Evolutionary conservation across 1,140 invertebrate species (phyloP), one percentile per base, ranked within the genome.

Genomic region (Danaus melanippus): DNA sequence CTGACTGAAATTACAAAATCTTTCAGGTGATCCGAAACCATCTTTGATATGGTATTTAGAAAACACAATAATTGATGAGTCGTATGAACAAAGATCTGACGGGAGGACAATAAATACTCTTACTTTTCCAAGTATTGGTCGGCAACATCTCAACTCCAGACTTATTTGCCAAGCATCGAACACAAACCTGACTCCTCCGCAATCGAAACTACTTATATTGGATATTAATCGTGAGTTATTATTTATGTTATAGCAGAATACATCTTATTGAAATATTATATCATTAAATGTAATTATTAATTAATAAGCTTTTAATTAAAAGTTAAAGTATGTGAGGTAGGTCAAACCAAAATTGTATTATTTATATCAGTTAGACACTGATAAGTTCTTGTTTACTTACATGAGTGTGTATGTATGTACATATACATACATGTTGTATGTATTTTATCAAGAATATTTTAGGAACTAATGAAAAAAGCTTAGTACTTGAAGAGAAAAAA

Each of bases 141-240:
- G 94, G 8, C 92, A 94, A 77, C 93, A 96, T 84, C 89, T 95
- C 43, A 92, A 94, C 70, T 89, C 92, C 41, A 86, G 92, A 59
- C 91, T 96, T 53, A 91, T 93, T 56, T 96, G 94, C 83, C 93
- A 95, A 76, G 94, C 95, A 7, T 92, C 91, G 76, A 96, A 96
- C 84, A 96, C 93, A 44, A 94, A 94, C 79, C 82, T 95, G 62
- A 91, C 91, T 9, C 88, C 89, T 15, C 93, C 95, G 2, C 88
- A 91, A 53, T 90, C 90, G 40, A 92, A 91, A 69, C 87, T 92
- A 43, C 91, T 95, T 61, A 92, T 94, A 54, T 88, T 96, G 71
- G 92, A 96, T 75, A 90, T 96, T 62, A 95, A 75, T 58, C 58
- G 74, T 74, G 59, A 70, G 70, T 73, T 56, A 32, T 12, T 9